These are phyloP conservation scores for Sphenodon punctatus DNA, from an alignment of 2,797 vertebrate genomes.

Conservation along the genomic window DNA sequence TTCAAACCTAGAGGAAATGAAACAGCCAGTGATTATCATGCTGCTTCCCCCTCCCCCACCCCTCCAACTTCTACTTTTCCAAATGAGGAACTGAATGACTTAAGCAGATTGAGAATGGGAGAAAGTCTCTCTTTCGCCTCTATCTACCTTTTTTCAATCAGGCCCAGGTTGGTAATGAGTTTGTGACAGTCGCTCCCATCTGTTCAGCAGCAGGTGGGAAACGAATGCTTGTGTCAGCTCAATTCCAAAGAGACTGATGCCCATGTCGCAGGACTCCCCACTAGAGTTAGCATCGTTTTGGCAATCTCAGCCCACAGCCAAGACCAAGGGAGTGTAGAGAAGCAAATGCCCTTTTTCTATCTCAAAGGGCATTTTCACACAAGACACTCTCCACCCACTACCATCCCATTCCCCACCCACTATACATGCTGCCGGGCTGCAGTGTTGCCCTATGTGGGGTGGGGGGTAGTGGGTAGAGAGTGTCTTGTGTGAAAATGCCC, in stretches of 20 bases:
- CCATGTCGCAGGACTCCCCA: not conserved
- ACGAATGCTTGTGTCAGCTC: not conserved
- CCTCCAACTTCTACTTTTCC: no score
- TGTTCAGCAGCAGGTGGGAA: not conserved
- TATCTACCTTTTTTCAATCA: not conserved
- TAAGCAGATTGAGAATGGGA: not conserved
- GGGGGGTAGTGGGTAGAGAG: no score
- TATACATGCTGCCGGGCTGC: no score
- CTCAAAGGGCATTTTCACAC: no score
- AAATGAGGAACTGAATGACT: not conserved
- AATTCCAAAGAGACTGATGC: not conserved
- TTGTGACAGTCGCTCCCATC: not conserved
- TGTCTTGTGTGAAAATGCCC: no score
- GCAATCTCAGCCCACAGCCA: rapidly evolving
- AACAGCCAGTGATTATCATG: not conserved
- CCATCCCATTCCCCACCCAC: no score
- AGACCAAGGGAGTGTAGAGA: not conserved
- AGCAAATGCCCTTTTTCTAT: not conserved
- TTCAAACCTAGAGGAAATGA: not conserved
- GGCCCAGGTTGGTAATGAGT: not conserved
- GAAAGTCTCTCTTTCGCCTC: not conserved
- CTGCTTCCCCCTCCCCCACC: not conserved
- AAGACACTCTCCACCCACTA: no score
- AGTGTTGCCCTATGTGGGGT: no score
- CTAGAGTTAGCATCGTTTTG: not conserved